phyloP scores from a whole-genome alignment of 2,113 vertebrate species.

The Oceanodroma tethys region DNA sequence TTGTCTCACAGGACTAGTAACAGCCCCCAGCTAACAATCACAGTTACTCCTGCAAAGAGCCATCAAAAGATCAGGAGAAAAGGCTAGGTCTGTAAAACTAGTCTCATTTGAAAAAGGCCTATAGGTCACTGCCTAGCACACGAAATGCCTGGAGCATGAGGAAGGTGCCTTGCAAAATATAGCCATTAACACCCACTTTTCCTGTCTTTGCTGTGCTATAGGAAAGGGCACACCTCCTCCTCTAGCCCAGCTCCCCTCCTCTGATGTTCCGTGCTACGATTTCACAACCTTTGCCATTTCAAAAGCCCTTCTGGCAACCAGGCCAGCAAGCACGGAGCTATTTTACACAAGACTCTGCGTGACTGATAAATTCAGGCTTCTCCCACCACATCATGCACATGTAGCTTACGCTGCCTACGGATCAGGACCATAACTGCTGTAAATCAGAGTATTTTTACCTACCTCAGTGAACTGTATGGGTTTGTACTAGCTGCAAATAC shows the following conservation, averaged over 20 bases:
- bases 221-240: background rate
- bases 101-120: background rate
- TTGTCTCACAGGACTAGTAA: background rate
- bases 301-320: background rate
- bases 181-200: accelerated
- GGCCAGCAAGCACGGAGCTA: accelerated
- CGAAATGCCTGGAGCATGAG: background rate
- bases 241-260: background rate
- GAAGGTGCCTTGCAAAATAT: background rate
- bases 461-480: background rate
- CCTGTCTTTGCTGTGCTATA: background rate
- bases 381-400: background rate
- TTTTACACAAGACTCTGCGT: background rate
- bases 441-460: background rate
- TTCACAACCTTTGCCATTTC: background rate
- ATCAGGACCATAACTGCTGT: background rate
- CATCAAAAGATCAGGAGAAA: background rate
- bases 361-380: background rate
- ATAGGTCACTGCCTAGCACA: background rate
- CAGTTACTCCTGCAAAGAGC: background rate
- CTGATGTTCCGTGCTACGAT: background rate
- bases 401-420: background rate
- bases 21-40: background rate
- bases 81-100: background rate
- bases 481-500: background rate